A percentile compares a stretch with the other conserved stretches of the same genome.
Conservation (phyloP, 2,797 vertebrate species). For the Myripristis murdjan region DNA sequence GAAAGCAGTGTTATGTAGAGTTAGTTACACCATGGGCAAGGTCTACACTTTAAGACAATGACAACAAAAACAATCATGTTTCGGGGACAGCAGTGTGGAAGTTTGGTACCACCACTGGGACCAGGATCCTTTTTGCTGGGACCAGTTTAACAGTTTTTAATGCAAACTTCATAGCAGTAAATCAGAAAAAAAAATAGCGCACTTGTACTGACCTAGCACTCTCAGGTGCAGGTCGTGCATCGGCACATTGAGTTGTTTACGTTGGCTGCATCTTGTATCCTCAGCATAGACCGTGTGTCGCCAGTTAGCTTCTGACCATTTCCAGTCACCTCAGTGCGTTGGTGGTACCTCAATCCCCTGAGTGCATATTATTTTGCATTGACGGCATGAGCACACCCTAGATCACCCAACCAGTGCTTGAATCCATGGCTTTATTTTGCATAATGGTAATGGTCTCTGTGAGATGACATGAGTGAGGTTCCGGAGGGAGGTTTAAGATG, state of each 20-base stretch:
- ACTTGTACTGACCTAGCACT: conserved; percentile 14
- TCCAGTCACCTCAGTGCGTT: conserved; percentile 56
- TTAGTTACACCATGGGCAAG: conserved; percentile 67
- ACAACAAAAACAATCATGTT: conserved; percentile 29
- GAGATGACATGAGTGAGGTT: conserved; percentile 84
- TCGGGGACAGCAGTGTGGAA: conserved; percentile 18
- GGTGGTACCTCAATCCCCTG: conserved; percentile 52
- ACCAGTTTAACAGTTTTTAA: conserved; percentile 42
- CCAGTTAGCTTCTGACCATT: conserved; percentile 43
- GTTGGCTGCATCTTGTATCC: not conserved
- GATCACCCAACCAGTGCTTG: conserved; percentile 70
- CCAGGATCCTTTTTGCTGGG: conserved; percentile 47
- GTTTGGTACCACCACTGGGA: conserved; percentile 44
- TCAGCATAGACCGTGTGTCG: not conserved
- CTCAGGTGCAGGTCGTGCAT: conserved; percentile 20
- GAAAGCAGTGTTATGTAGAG: conserved; percentile 85
- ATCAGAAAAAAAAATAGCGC: not conserved
- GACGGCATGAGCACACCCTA: conserved; percentile 61
- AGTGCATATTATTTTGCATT: conserved; percentile 47
- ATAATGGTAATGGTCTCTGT: conserved; percentile 88
- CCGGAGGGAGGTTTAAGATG: conserved; percentile 78
- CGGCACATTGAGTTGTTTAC: not conserved
- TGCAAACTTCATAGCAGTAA: conserved; percentile 35
- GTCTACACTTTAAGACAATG: conserved; percentile 48
- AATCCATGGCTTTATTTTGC: conserved; percentile 86